Base-by-base conservation (phyloP, 1,140 invertebrate genomes). In the Drosophila equinoxialis region DNA sequence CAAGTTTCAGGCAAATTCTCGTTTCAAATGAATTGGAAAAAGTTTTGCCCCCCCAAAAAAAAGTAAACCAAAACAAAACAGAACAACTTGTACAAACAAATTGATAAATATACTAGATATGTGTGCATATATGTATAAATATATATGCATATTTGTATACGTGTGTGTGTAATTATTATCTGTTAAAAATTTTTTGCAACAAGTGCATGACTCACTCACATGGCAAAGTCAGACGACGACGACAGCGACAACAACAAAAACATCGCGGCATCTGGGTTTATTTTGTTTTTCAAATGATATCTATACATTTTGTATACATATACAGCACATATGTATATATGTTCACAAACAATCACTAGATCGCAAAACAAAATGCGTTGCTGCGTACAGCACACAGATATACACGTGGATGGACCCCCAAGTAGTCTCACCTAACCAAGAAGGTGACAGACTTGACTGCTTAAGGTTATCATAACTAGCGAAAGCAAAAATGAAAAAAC, bases 191-290 rank as follows among this genome's bases (percentile, higher is more conserved):
- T 87, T 26, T 45, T 80, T 87, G 83, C 83, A 87, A 87, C 84
- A 87, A 87, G 83, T 86, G 83, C 80, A 87, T 86, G 83, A 87
- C 72, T 87, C 83, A 80, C 48, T 51, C 45, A 51, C 45, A 51
- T 51, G 45, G 45, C 17, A 51, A 51, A 42, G 75, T 54, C 58
- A 60, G 60, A 41, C 54, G 73, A 74, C 65, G 64, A 54, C 72
- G 63, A 48, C 8, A 67, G 71, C 62, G 45, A 77, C 57, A 77
- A 77, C 77, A 73, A 73, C 74, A 79, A 73, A 68, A 81, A 85
- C 70, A 71, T 57, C 64, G 42, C 54, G 62, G 41, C 60, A 68
- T 79, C 75, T 78, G 68, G 70, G 71, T 79, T 82, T 86, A 78
- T 78, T 78, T 85, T 81, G 74, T 78, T 69, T 81, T 81, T 69